These are phyloP conservation scores for Craseonycteris thonglongyai DNA, from an alignment of 2,113 vertebrate genomes.

Conservation along the genomic window DNA sequence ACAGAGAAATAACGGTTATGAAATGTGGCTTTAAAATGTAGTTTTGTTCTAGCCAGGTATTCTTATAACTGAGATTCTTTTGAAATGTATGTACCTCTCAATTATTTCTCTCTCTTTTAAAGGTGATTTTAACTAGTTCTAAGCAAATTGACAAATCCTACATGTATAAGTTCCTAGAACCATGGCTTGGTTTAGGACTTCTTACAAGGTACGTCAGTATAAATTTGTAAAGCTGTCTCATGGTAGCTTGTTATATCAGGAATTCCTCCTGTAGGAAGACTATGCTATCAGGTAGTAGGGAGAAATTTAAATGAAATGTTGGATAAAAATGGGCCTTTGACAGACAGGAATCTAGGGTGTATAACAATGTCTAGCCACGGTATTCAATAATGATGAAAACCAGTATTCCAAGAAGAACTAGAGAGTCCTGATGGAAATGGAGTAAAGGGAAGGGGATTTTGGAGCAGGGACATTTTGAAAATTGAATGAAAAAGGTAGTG, in stretches of 20 bases:
- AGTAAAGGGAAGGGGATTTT: not conserved
- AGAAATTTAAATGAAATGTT: not conserved
- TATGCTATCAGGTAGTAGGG: not conserved
- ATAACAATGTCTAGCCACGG: not conserved
- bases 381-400: not conserved
- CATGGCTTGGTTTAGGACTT: conserved; percentile 95
- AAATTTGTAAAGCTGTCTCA: not conserved
- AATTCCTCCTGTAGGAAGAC: not conserved
- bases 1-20: not conserved
- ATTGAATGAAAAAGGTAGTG: not conserved
- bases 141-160: conserved; percentile 89
- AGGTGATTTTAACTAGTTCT: conserved; percentile 86
- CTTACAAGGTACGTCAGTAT: conserved; percentile 86
- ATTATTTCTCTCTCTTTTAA: not conserved
- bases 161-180: conserved; percentile 89
- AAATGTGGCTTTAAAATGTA: not conserved
- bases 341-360: not conserved
- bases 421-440: not conserved
- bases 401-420: not conserved
- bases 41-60: not conserved
- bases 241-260: not conserved
- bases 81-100: not conserved
- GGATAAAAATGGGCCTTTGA: not conserved
- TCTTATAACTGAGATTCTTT: not conserved
- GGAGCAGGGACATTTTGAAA: not conserved